These are phyloP conservation scores for Xestia xanthographa DNA, from an alignment of 2,888 invertebrate species.

Conservation along the genomic window DNA sequence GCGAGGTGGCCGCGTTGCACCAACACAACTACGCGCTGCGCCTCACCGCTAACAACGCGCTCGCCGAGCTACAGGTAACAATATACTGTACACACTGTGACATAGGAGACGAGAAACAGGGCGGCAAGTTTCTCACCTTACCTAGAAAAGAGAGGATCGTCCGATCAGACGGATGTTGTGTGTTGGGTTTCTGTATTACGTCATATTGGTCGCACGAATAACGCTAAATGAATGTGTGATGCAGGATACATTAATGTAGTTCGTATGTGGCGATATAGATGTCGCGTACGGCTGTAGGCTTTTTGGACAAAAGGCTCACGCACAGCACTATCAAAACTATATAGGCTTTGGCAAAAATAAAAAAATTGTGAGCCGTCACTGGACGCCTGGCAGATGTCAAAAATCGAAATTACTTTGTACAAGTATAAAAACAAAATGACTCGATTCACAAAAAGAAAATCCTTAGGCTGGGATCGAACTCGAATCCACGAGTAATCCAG, in stretches of 20 bases:
- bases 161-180: neutral
- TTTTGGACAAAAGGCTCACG: neutral
- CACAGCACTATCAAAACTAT: neutral
- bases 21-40: slow-evolving; percentile 87
- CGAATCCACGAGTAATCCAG: too few species aligned
- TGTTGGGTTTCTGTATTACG: neutral
- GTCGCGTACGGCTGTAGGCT: neutral
- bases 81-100: neutral
- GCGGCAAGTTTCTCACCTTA: neutral
- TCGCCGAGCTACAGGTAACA: slow-evolving; percentile 83
- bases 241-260: neutral
- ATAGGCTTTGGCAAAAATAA: neutral
- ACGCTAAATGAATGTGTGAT: neutral
- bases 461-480: too few species aligned
- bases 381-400: too few species aligned
- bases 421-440: too few species aligned
- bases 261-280: neutral
- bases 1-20: slow-evolving; percentile 85
- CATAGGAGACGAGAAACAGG: neutral
- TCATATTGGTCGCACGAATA: neutral
- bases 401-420: too few species aligned
- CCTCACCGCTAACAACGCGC: slow-evolving; percentile 85
- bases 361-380: too few species aligned
- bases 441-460: too few species aligned
- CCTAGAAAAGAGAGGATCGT: neutral